Percentiles rank a stretch among this genome's conserved stretches.
phyloP scores from a whole-genome alignment of 2,113 vertebrate species.

The Cyanoramphus novaezelandiae region DNA sequence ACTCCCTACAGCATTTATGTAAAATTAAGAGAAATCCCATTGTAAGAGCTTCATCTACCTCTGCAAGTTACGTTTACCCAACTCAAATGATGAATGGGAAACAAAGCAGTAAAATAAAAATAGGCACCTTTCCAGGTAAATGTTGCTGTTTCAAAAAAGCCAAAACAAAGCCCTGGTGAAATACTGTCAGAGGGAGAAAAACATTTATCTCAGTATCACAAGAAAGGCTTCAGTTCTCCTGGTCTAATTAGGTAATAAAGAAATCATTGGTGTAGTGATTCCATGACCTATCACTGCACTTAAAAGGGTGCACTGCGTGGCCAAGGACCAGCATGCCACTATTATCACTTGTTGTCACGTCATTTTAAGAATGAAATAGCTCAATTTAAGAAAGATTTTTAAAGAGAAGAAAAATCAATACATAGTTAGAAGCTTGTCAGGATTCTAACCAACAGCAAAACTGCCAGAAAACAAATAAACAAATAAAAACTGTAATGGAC shows the following conservation, averaged over 20 bases:
- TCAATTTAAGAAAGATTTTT: conserved; percentile 62
- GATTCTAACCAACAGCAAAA: conserved; percentile 33
- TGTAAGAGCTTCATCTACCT: background rate
- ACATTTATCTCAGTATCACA: background rate
- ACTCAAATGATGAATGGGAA: conserved; percentile 11
- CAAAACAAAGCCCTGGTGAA: background rate
- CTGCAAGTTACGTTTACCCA: background rate
- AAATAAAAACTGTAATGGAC: background rate
- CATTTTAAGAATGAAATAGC: conserved; percentile 38
- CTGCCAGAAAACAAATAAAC: conserved; percentile 5
- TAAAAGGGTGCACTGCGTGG: background rate
- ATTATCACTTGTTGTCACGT: background rate
- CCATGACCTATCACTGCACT: background rate
- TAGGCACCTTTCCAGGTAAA: conserved; percentile 21
- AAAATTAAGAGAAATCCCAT: conserved; percentile 16
- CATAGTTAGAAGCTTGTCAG: conserved; percentile 30
- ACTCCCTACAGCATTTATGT: background rate
- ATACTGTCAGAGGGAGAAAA: conserved; percentile 1
- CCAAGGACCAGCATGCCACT: background rate
- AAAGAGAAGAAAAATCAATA: conserved; percentile 62
- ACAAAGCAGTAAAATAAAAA: background rate
- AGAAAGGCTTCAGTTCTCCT: background rate
- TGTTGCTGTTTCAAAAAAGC: background rate
- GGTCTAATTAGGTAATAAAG: conserved; percentile 32
- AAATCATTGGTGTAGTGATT: background rate